Evolutionary conservation across 2,113 vertebrate genomes (phyloP), one percentile per base, ranked within the genome.

Genomic region (Anguilla japonica): DNA sequence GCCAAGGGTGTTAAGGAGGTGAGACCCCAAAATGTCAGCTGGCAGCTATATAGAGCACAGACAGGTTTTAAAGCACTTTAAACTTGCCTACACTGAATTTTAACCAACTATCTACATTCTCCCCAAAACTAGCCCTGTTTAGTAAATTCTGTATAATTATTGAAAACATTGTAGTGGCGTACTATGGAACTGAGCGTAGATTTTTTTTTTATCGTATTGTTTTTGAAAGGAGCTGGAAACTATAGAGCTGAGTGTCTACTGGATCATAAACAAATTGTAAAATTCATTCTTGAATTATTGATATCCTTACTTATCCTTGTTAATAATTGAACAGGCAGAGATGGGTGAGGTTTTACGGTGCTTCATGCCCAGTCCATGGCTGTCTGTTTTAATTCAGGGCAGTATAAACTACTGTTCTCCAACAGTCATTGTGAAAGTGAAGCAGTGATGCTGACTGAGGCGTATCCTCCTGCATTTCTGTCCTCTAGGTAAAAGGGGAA

Each of bases 401-500:
- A 13, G 26, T 13, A 34, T 75, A 34, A 34, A 26, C 60, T 67
- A 26, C 34, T 75, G 9, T 34, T n/a, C n/a, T 34, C n/a, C 34
- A n/a, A 2, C 29, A 34, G 60, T 67, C 18, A 67, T 22, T 34
- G 26, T 75, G 71, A 75, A 75, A 34, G n/a, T 75, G 11, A 75
- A 29, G 26, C 26, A 34, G n/a, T 29, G 26, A 34, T 34, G 9
- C 71, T 29, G n/a, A 29, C n/a, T 34, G 14, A 79, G 8, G 13
- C 43, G 16, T 79, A 34, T 34, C 56, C 8, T 40, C 22, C 6
- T 85, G 50, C 56, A 56, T 57, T 41, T n/a, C n/a, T 85, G 22
- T 40, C 41, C 75, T 85, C 14, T 71, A 80, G 84, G 26, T 85
- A 60, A 85, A 80, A 60, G 56, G 84, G n/a, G 75, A 53, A 40